phyloP scores from a whole-genome alignment of 2,888 invertebrate genomes.

The Aplocera efformata region DNA sequence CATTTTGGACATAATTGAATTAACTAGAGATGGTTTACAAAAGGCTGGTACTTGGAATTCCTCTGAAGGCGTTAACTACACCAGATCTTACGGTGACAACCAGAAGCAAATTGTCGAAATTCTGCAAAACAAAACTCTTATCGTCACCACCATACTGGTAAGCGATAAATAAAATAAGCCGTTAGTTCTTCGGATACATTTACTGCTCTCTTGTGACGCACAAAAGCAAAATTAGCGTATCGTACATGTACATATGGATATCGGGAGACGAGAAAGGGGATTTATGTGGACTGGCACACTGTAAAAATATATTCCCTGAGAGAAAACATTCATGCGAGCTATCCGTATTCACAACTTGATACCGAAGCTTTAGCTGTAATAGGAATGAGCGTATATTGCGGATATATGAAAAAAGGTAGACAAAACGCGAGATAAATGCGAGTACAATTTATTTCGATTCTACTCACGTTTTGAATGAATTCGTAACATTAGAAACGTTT shows the following conservation, averaged over 20 bases:
- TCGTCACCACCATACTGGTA: constrained; percentile 95
- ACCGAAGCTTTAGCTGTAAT: constrained; percentile 23
- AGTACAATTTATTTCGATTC: constrained; percentile 27
- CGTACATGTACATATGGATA: constrained; percentile 41
- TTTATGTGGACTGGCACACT: constrained; percentile 41
- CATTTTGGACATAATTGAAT: constrained; percentile 93
- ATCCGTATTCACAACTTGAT: constrained; percentile 43
- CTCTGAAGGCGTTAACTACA: constrained; percentile 92
- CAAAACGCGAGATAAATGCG: constrained; percentile 31
- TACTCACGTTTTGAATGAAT: constrained; percentile 30
- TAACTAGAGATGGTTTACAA: constrained; percentile 90
- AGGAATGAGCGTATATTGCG: constrained; percentile 21
- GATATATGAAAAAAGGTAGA: constrained; percentile 29
- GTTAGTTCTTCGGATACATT: constrained; percentile 46
- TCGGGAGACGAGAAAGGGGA: constrained; percentile 38
- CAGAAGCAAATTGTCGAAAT: constrained; percentile 94
- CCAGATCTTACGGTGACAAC: constrained; percentile 90
- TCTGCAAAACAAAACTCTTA: constrained; percentile 94
- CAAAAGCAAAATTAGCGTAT: constrained; percentile 57
- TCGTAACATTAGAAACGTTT: constrained; percentile 13
- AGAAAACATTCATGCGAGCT: constrained; percentile 40
- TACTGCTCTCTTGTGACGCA: constrained; percentile 48
- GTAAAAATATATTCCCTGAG: constrained; percentile 45
- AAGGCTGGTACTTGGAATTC: constrained; percentile 95
- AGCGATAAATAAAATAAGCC: constrained; percentile 57